Evolutionary conservation across 2,888 invertebrate species (phyloP).

Genomic region (Caenorhabditis sp.): DNA sequence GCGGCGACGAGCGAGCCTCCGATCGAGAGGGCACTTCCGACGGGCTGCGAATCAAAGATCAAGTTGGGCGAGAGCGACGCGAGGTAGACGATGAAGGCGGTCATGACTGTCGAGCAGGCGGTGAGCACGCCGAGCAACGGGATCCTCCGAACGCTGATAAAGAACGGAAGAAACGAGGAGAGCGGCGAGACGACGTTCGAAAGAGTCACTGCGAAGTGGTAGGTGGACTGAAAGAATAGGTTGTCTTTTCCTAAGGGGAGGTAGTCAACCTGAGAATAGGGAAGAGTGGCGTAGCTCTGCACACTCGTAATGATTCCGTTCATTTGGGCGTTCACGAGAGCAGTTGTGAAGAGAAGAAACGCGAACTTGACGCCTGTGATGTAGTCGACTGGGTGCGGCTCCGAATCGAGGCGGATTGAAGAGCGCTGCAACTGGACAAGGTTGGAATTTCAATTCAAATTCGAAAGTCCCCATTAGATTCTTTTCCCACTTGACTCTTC

Average conservation of each 20-base stretch:
- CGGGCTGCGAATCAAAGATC: constrained; percentile 45
- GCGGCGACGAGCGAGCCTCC: constrained; percentile 62
- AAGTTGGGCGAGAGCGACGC: constrained; percentile 85
- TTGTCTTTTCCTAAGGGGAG: too few species aligned
- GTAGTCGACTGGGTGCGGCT: constrained; percentile 40
- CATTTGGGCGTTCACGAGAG: constrained; percentile 84
- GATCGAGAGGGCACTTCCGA: constrained; percentile 62
- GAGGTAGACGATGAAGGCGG: constrained; percentile 85
- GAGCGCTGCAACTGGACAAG: constrained; percentile 30
- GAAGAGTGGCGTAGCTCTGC: constrained; percentile 88
- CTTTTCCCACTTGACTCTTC: too few species aligned
- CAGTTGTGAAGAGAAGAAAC: constrained; percentile 80
- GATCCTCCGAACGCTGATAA: constrained; percentile 76
- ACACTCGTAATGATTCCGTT: constrained; percentile 88
- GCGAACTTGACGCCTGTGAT: constrained; percentile 63
- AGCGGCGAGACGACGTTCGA: constrained; percentile 88
- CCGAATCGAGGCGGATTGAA: constrained; percentile 14
- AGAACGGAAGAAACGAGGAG: constrained; percentile 84
- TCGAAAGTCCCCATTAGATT: too few species aligned
- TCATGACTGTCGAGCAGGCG: constrained; percentile 81
- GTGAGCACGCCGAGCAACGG: constrained; percentile 69
- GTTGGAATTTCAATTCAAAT: too few species aligned
- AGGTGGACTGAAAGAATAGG: too few species aligned
- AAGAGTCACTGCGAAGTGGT: constrained; percentile 87
- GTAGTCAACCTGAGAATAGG: constrained; percentile 87